These are phyloP conservation scores for Drosophila subsilvestris DNA, from an alignment of 2,888 invertebrate species.

Conservation along the genomic window DNA sequence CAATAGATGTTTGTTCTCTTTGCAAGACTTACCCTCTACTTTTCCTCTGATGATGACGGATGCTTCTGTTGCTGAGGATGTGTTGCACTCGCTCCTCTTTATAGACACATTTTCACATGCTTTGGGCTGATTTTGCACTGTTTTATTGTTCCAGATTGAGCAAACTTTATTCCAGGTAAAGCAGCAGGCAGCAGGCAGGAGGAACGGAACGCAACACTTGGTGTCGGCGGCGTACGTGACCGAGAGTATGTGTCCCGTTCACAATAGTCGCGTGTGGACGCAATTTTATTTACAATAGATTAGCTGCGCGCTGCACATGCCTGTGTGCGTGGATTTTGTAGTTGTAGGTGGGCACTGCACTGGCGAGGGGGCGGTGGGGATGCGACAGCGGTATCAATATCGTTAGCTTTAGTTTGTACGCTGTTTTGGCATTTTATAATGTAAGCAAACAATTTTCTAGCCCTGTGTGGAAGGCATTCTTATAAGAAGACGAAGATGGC, in stretches of 20 bases:
- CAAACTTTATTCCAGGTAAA: neutral
- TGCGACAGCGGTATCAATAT: neutral
- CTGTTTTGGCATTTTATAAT: neutral
- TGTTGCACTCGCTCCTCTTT: constrained; percentile 1
- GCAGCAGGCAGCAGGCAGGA: constrained; percentile 38
- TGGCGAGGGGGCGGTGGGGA: too few species aligned
- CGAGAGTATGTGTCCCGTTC: constrained; percentile 64
- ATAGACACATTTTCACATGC: neutral
- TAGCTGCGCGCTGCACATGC: constrained; percentile 54
- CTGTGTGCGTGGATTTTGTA: constrained; percentile 16
- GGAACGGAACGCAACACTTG: constrained; percentile 45
- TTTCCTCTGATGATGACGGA: neutral
- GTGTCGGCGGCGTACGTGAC: constrained; percentile 73
- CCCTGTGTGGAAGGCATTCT: constrained; percentile 15
- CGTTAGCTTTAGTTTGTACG: neutral
- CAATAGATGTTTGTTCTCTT: neutral
- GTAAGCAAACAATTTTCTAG: constrained; percentile 8
- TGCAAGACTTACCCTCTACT: neutral
- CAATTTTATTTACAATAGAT: constrained; percentile 74
- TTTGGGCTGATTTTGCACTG: neutral
- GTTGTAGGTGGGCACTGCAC: constrained; percentile 16
- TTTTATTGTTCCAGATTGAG: neutral
- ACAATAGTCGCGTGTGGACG: constrained; percentile 63
- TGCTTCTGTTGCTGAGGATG: neutral
- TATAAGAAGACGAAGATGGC: constrained; percentile 30